Percentiles rank a stretch among this genome's conserved stretches.
Conservation (phyloP, 2,888 invertebrate species). For the Tipula confusa region DNA sequence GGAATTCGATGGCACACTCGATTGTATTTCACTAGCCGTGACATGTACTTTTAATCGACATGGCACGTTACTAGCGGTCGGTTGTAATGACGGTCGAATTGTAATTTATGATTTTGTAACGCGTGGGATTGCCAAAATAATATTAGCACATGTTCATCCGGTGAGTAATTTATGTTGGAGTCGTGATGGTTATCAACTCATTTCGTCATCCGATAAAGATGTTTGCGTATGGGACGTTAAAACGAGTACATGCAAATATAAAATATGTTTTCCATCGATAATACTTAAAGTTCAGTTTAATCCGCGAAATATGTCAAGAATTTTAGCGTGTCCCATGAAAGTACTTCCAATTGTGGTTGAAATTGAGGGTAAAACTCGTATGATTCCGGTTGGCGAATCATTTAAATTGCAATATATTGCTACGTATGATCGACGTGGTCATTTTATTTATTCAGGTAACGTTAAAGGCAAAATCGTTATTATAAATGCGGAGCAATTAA, state of each 20-base stretch:
- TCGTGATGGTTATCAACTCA: slow-evolving; percentile 62
- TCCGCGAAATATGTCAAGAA: slow-evolving; percentile 65
- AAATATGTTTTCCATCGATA: slow-evolving; percentile 69
- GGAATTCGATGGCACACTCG: slow-evolving; percentile 88
- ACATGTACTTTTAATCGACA: slow-evolving; percentile 85
- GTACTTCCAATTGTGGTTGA: not conserved
- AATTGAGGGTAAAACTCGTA: slow-evolving; percentile 32
- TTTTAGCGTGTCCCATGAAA: not conserved
- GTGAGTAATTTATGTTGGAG: slow-evolving; percentile 76
- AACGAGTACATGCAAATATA: slow-evolving; percentile 80
- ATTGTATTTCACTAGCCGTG: slow-evolving; percentile 86
- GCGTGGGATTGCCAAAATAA: slow-evolving; percentile 87
- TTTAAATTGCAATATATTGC: slow-evolving; percentile 84
- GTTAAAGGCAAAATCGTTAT: not conserved
- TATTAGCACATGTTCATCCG: slow-evolving; percentile 89
- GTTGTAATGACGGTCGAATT: slow-evolving; percentile 94
- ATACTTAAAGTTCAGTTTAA: slow-evolving; percentile 82
- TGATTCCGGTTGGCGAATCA: slow-evolving; percentile 81
- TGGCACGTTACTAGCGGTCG: slow-evolving; percentile 88
- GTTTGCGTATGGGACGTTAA: slow-evolving; percentile 91
- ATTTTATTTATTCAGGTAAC: not conserved
- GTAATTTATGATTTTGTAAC: slow-evolving; percentile 96
- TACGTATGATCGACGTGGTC: not conserved
- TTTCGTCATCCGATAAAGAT: slow-evolving; percentile 88
- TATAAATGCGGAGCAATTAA: not conserved